A percentile compares a stretch with the other conserved stretches of the same genome.
Evolutionary conservation across 2,888 invertebrate species (phyloP).

Genomic region (Entomobrya proxima): DNA sequence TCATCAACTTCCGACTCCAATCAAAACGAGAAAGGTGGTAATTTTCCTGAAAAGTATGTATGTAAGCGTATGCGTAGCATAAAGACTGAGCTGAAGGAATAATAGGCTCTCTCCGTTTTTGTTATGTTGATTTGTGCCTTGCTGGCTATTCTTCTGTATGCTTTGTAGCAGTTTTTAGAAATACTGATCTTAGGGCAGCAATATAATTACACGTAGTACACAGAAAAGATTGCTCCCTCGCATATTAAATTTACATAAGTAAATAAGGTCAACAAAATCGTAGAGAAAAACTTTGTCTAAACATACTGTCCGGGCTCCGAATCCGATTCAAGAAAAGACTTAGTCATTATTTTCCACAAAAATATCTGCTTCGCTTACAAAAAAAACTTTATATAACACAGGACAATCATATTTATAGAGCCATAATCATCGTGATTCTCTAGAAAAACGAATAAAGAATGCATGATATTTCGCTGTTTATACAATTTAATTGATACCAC

Average conservation of each 20-base stretch:
- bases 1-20: slow-evolving; percentile 75
- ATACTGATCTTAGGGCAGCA: slow-evolving; percentile 34
- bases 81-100: neutral
- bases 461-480: neutral
- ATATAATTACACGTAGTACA: slow-evolving; percentile 33
- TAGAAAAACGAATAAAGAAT: neutral
- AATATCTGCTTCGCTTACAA: neutral
- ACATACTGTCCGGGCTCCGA: neutral
- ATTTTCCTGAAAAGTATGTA: slow-evolving; percentile 66
- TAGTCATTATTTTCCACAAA: neutral
- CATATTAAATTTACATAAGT: slow-evolving; percentile 38
- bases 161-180: slow-evolving; percentile 25
- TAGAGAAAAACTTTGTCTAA: slow-evolving; percentile 17
- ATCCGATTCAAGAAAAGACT: neutral
- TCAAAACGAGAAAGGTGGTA: slow-evolving; percentile 74
- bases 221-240: neutral
- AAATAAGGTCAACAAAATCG: slow-evolving; percentile 45
- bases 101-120: neutral
- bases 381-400: neutral
- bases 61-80: neutral
- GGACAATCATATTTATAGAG: neutral
- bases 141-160: neutral
- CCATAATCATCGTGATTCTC: neutral
- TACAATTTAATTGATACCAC: slow-evolving; percentile 31
- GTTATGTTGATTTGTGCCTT: no score